These are phyloP conservation scores for Stylophora pistillata DNA, from an alignment of 64 coral and sea anemone species.

Conservation along the genomic window DNA sequence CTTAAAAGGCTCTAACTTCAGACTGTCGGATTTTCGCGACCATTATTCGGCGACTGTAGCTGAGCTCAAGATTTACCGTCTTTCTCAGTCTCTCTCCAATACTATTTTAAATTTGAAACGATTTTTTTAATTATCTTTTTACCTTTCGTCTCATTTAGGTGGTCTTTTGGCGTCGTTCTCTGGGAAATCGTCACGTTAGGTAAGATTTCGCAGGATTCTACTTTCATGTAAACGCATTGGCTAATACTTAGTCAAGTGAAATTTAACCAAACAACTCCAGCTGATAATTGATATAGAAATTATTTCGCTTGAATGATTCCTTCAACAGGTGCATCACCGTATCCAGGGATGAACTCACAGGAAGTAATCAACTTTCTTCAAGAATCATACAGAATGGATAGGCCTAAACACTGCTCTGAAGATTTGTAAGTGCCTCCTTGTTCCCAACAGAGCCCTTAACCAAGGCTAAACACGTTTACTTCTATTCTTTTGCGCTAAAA, in stretches of 20 bases:
- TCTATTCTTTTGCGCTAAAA: too few relatives aligned
- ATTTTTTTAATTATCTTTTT: neutral
- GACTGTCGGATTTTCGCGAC: too few relatives aligned
- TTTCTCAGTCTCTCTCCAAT: too few relatives aligned
- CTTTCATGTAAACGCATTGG: neutral
- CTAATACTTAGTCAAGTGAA: too few relatives aligned
- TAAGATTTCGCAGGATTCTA: constrained; percentile 29
- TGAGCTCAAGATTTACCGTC: too few relatives aligned
- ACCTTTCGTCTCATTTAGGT: constrained; percentile 52
- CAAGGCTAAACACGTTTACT: neutral
- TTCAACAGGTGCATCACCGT: constrained; percentile 85
- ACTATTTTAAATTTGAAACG: too few relatives aligned
- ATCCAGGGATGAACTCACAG: constrained; percentile 99
- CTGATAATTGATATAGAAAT: neutral
- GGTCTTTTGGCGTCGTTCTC: constrained; percentile 91
- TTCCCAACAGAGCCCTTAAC: neutral
- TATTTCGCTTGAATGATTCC: neutral
- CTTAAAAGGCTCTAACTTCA: too few relatives aligned
- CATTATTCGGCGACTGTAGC: too few relatives aligned
- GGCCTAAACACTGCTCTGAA: constrained; percentile 95
- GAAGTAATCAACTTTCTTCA: constrained; percentile 97
- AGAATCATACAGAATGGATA: constrained; percentile 95
- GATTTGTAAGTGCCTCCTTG: constrained; percentile 78
- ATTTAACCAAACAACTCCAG: neutral
- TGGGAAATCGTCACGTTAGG: constrained; percentile 98